These are phyloP conservation scores for Mustela nigripes DNA, from an alignment of 2,113 vertebrate species.

Conservation along the genomic window DNA sequence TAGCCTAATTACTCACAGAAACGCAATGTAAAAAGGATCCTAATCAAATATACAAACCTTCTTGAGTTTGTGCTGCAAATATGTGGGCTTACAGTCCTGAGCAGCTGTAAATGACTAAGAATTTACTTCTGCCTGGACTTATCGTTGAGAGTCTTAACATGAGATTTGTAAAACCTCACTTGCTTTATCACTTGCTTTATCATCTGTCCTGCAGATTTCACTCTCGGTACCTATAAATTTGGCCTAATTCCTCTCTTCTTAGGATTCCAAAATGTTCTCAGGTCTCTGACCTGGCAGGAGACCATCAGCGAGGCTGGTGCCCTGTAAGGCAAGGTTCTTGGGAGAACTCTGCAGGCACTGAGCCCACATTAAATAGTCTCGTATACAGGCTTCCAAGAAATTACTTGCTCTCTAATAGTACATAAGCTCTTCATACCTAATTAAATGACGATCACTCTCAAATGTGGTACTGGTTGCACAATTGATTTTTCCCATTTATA, in stretches of 20 bases:
- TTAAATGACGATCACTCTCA: background rate
- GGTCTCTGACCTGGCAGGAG: background rate
- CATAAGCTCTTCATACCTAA: background rate
- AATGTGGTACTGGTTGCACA: background rate
- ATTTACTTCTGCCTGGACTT: background rate
- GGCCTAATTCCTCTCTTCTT: background rate
- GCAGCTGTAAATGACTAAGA: background rate
- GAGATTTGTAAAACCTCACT: background rate
- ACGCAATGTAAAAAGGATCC: background rate
- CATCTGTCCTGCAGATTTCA: background rate
- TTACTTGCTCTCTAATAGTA: background rate
- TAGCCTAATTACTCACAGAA: background rate
- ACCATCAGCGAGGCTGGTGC: background rate
- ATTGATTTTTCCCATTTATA: background rate
- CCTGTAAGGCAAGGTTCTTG: background rate
- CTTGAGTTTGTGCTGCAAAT: background rate
- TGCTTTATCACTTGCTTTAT: background rate
- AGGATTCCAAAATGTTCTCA: background rate
- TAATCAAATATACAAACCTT: background rate
- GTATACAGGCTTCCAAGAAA: background rate
- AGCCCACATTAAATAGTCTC: background rate
- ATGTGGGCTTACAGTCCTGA: background rate
- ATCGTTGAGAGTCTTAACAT: background rate
- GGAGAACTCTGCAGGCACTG: background rate
- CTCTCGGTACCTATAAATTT: background rate